Conservation (phyloP, 2,797 vertebrate genomes). For the Melanotaenia pygmaea region DNA sequence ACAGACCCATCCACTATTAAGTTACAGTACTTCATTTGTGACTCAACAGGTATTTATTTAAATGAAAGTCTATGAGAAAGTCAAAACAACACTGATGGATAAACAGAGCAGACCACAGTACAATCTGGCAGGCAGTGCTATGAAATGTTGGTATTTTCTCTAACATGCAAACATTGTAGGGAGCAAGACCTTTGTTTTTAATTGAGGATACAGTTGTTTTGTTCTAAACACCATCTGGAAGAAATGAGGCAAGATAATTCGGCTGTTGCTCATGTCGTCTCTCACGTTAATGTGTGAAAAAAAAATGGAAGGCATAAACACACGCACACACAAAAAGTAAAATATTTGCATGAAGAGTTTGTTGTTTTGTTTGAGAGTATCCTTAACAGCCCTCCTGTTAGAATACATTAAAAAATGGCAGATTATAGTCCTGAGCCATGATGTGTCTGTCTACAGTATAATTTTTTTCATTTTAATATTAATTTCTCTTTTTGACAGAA, state of each 20-base stretch:
- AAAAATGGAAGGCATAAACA: constrained; percentile 16
- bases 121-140: constrained; percentile 9
- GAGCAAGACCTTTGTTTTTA: constrained; percentile 25
- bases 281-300: constrained; percentile 26
- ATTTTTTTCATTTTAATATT: background rate
- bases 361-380: background rate
- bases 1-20: background rate
- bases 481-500: background rate
- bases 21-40: background rate
- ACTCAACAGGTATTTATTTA: constrained; percentile 16
- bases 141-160: constrained; percentile 29
- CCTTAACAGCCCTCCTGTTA: constrained; percentile 8
- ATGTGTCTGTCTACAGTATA: background rate
- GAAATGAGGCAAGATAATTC: constrained; percentile 29
- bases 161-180: constrained; percentile 17
- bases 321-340: background rate
- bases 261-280: constrained; percentile 10
- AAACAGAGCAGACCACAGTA: constrained; percentile 21
- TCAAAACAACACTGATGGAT: constrained; percentile 10
- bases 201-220: constrained; percentile 18
- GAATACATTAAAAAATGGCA: constrained; percentile 3
- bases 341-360: constrained; percentile 4
- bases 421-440: background rate
- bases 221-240: constrained; percentile 18
- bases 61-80: background rate